A percentile compares a stretch with the other conserved stretches of the same genome.
Evolutionary conservation across 1,140 invertebrate genomes (phyloP).

Genomic region (Drosophila ambigua): DNA sequence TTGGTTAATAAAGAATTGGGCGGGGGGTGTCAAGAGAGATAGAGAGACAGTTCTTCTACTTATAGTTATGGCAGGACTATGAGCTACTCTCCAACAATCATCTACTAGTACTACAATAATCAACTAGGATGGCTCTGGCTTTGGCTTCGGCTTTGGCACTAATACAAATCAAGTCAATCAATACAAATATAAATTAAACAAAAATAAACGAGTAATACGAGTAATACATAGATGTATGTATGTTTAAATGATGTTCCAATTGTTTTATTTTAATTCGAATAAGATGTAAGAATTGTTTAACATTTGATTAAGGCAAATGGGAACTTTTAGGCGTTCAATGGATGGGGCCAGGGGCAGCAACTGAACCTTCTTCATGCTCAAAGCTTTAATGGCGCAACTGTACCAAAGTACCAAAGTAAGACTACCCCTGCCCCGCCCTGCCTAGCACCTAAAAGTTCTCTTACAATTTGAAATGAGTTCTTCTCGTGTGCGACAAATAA

Average conservation of each 20-base stretch:
- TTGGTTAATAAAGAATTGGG: constrained; percentile 9
- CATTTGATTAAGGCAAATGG: constrained; percentile 30
- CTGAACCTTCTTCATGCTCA: not conserved
- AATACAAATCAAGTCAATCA: constrained; percentile 20
- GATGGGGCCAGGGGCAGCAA: not conserved
- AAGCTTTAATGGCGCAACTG: not conserved
- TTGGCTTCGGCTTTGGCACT: constrained; percentile 35
- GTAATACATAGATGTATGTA: not conserved
- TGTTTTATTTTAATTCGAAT: constrained; percentile 33
- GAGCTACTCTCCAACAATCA: constrained; percentile 22
- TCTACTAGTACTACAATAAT: constrained; percentile 15
- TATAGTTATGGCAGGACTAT: constrained; percentile 12
- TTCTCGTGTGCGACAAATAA: constrained; percentile 32
- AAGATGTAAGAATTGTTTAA: constrained; percentile 40
- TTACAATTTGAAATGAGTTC: constrained; percentile 47
- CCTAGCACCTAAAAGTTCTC: constrained; percentile 51
- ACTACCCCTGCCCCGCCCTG: constrained; percentile 4
- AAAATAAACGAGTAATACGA: constrained; percentile 14
- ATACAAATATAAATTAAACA: constrained; percentile 19
- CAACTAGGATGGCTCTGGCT: constrained; percentile 31
- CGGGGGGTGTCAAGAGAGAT: not conserved
- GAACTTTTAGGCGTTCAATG: constrained; percentile 28
- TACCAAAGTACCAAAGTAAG: not conserved
- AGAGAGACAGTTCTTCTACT: constrained; percentile 1
- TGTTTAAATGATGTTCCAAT: constrained; percentile 23